Base-by-base conservation (phyloP, 2,888 invertebrate genomes). In the Sabellastarte sp. region DNA sequence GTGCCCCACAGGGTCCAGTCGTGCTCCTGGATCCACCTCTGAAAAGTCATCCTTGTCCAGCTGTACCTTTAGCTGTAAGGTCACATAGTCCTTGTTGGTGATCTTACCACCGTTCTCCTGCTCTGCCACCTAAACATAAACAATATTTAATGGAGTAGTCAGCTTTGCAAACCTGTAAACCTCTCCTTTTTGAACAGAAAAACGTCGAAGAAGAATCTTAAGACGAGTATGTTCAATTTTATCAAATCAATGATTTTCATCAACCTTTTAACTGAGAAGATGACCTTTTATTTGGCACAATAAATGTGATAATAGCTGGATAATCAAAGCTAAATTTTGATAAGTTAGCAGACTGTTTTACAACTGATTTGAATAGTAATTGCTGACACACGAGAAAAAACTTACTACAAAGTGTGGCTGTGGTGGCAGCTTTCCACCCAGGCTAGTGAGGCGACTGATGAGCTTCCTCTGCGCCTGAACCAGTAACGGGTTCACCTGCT, bases 381-480 rank as follows among this genome's bases (percentile, higher is more conserved):
- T n/a, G n/a, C n/a, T n/a, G n/a, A n/a, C n/a, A 41, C 41, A 41
- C 41, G 10, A 41, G 20, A 41, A 41, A 15, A 41, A 41, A 41
- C 41, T 15, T 3, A 63, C 57, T 51, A 33, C 41, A 66, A 73
- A 78, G 67, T 82, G 81, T 29, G 79, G 75, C 72, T 82, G 82
- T 1, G 78, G 80, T 1, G 76, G 73, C 0, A 61, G n/a, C 15
- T 70, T 66, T 2, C 80, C 80, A 1, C 75, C 76, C 15, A 74
- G 67, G 26, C 73, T 65, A 15, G 67, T 59, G 1, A 83, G 68
- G 28, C 76, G 74, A 24, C 71, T 69, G 2, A 74, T 61, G 30
- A 84, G 68, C 52, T 75, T 72, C 5, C 77, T 66, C 71, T 84
- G 84, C 15, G 81, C 80, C 60, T 80, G 79, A 1, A 82, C 75